phyloP scores from a whole-genome alignment of 2,797 vertebrate genomes.

The Xiphorhynchus erythropygius region DNA sequence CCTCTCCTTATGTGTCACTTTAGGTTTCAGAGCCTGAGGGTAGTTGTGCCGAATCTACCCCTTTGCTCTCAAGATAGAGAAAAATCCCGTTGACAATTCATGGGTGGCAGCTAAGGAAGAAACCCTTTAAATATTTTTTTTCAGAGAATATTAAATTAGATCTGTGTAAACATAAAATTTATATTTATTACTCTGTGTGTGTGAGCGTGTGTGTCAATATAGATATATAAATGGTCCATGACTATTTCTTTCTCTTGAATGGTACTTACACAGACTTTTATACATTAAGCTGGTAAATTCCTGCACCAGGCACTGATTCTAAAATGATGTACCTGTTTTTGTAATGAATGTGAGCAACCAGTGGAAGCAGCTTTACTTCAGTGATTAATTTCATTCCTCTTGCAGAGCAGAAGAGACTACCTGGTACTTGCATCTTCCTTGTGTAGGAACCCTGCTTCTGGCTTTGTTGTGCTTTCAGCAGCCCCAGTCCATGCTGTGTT shows the following conservation, averaged over 20 bases:
- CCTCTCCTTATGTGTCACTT: constrained; percentile 36
- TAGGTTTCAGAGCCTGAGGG: not conserved
- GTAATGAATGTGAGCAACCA: not conserved
- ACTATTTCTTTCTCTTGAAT: constrained; percentile 51
- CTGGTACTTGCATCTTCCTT: constrained; percentile 8
- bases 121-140: constrained; percentile 32
- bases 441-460: not conserved
- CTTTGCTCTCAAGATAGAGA: not conserved
- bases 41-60: not conserved
- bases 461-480: not conserved
- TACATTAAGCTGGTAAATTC: constrained; percentile 16
- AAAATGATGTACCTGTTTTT: not conserved
- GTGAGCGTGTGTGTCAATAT: constrained; percentile 10
- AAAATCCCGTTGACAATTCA: not conserved
- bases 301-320: constrained; percentile 27
- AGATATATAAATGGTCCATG: constrained; percentile 54
- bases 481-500: not conserved
- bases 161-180: constrained; percentile 53
- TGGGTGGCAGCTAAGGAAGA: constrained; percentile 57
- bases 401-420: not conserved
- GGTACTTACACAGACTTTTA: constrained; percentile 57
- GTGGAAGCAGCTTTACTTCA: constrained; percentile 28
- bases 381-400: constrained; percentile 24
- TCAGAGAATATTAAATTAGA: constrained; percentile 61
- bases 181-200: constrained; percentile 62